Evolutionary conservation across 2,113 vertebrate species (phyloP).

Genomic region (human): DNA sequence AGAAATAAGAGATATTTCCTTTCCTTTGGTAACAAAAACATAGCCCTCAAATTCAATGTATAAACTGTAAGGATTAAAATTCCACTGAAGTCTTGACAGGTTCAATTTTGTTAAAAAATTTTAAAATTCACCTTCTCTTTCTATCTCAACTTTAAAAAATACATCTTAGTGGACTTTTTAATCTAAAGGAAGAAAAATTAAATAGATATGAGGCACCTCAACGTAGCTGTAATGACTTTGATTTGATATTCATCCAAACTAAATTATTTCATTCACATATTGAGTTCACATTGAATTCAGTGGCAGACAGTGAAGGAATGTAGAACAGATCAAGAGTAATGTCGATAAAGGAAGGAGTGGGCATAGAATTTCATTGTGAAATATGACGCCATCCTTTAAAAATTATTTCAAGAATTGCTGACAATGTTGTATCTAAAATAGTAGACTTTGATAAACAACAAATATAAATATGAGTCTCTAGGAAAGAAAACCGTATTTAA

Average conservation of each 20-base stretch:
- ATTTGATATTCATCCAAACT: constrained; percentile 42
- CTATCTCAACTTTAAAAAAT: not conserved
- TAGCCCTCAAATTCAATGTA: not conserved
- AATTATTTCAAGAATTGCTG: constrained; percentile 63
- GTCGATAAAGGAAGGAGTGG: not conserved
- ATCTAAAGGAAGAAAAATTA: not conserved
- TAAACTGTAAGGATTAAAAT: not conserved
- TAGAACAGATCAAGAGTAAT: not conserved
- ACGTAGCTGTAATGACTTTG: not conserved
- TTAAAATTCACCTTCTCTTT: not conserved
- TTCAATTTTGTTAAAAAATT: constrained; percentile 34
- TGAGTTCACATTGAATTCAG: constrained; percentile 22
- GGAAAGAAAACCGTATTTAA: not conserved
- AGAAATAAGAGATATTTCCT: not conserved
- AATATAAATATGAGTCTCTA: not conserved
- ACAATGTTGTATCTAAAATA: not conserved
- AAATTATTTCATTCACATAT: constrained; percentile 54
- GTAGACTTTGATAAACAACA: not conserved
- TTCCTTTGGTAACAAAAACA: not conserved
- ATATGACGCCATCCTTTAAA: constrained; percentile 8
- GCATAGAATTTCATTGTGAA: not conserved
- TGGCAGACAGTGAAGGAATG: not conserved
- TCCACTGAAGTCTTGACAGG: not conserved
- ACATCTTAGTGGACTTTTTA: not conserved
- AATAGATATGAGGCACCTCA: not conserved